A percentile compares a stretch with the other conserved stretches of the same genome.
Evolutionary conservation across 2,113 vertebrate species (phyloP).

Genomic region (Calyptommatus sinebrachiatus): DNA sequence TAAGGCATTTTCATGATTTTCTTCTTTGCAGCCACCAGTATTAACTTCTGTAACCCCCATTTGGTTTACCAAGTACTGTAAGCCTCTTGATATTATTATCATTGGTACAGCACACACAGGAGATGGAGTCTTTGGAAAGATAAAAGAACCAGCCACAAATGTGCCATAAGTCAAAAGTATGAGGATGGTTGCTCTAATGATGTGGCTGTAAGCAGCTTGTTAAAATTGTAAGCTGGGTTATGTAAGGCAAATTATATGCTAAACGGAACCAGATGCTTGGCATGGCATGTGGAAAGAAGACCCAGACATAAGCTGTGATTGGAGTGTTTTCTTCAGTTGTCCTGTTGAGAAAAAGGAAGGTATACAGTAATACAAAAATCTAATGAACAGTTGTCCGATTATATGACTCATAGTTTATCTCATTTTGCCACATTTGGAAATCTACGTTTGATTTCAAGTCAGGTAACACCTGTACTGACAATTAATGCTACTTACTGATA

Average conservation of each 20-base stretch:
- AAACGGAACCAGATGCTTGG: not conserved
- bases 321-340: too few relatives aligned
- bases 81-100: conserved; percentile 32
- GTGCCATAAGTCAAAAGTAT: not conserved
- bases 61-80: conserved; percentile 30
- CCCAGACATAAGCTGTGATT: not conserved
- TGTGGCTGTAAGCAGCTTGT: not conserved
- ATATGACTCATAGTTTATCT: too few relatives aligned
- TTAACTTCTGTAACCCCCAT: conserved; percentile 32
- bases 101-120: conserved; percentile 18
- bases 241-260: not conserved
- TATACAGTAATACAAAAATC: too few relatives aligned
- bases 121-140: conserved; percentile 9
- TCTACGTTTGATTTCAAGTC: too few relatives aligned
- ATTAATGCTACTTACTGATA: too few relatives aligned
- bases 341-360: too few relatives aligned
- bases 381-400: too few relatives aligned
- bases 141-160: conserved; percentile 2
- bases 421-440: too few relatives aligned
- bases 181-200: not conserved
- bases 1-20: not conserved
- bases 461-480: too few relatives aligned
- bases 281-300: not conserved
- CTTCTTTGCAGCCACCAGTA: conserved; percentile 14
- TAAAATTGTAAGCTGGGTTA: not conserved